Percentiles rank a stretch among this genome's conserved stretches.
These are phyloP conservation scores for Rhegmatorhina hoffmannsi DNA, from an alignment of 2,113 vertebrate species.

Conservation along the genomic window DNA sequence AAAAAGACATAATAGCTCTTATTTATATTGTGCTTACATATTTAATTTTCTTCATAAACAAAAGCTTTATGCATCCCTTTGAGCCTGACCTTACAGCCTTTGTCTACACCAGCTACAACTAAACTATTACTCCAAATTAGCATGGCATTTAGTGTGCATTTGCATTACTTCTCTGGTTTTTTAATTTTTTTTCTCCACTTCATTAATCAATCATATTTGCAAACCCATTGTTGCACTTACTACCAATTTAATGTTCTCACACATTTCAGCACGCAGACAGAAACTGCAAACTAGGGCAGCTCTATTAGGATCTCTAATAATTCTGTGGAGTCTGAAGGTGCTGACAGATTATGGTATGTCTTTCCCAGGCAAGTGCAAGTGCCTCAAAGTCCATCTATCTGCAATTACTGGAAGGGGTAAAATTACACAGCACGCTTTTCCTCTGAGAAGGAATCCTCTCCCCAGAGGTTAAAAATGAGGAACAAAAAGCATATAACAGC, in stretches of 20 bases:
- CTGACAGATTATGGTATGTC: conserved; percentile 59
- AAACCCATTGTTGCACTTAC: conserved; percentile 7
- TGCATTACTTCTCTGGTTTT: neutral
- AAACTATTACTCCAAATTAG: conserved; percentile 38
- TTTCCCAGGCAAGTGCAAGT: conserved; percentile 53
- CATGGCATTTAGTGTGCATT: neutral
- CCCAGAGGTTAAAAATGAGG: neutral
- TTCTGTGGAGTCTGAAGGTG: conserved; percentile 50
- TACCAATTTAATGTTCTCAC: conserved; percentile 8
- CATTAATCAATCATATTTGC: conserved; percentile 52
- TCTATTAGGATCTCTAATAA: conserved; percentile 25
- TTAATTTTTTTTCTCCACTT: conserved; percentile 24
- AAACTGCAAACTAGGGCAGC: conserved; percentile 26
- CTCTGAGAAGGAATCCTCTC: neutral
- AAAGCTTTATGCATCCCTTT: conserved; percentile 36
- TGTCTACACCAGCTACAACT: conserved; percentile 3
- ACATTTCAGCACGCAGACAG: conserved; percentile 23
- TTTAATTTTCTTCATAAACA: conserved; percentile 47
- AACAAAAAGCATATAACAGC: neutral
- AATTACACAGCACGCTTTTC: conserved; percentile 12
- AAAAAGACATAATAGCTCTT: conserved; percentile 1
- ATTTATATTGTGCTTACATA: conserved; percentile 19
- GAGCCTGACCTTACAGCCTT: neutral
- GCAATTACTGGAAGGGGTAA: conserved; percentile 17
- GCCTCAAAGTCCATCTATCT: conserved; percentile 57